Percentiles rank a stretch among this genome's conserved stretches.
Conservation (phyloP, 2,888 invertebrate species). For the Cataglyphis livida region DNA sequence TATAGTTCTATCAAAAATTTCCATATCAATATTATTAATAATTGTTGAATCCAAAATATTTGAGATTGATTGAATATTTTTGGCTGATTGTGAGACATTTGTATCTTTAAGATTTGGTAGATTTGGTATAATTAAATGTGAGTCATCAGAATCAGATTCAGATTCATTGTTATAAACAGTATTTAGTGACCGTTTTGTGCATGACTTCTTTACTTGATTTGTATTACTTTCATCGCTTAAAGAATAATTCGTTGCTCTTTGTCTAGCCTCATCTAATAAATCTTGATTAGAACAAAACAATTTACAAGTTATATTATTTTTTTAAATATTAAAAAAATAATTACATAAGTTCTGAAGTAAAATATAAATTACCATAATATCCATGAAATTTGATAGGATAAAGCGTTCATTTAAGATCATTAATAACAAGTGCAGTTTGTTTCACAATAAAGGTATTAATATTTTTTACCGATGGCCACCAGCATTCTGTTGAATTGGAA, state of each 20-base stretch:
- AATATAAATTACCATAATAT: constrained; percentile 24
- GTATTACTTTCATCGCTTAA: neutral
- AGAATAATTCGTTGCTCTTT: constrained; percentile 5
- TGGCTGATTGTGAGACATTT: neutral
- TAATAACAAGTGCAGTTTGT: neutral
- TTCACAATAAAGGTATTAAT: neutral
- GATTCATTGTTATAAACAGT: neutral
- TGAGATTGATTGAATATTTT: neutral
- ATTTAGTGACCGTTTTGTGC: neutral
- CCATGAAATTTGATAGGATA: constrained; percentile 16
- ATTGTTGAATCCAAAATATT: neutral
- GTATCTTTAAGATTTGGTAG: neutral
- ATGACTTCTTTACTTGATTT: neutral
- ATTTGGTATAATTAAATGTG: neutral
- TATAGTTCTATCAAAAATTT: neutral
- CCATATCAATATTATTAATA: neutral
- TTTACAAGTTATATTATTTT: constrained; percentile 1
- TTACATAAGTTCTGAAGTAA: neutral
- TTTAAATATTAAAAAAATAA: neutral
- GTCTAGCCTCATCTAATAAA: constrained; percentile 18
- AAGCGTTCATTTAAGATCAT: neutral
- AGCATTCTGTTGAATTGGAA: neutral
- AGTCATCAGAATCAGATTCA: neutral
- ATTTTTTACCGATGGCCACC: constrained; percentile 21
- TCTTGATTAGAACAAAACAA: constrained; percentile 2